phyloP scores from a whole-genome alignment of 2,113 vertebrate species.

The Saccopteryx bilineata region DNA sequence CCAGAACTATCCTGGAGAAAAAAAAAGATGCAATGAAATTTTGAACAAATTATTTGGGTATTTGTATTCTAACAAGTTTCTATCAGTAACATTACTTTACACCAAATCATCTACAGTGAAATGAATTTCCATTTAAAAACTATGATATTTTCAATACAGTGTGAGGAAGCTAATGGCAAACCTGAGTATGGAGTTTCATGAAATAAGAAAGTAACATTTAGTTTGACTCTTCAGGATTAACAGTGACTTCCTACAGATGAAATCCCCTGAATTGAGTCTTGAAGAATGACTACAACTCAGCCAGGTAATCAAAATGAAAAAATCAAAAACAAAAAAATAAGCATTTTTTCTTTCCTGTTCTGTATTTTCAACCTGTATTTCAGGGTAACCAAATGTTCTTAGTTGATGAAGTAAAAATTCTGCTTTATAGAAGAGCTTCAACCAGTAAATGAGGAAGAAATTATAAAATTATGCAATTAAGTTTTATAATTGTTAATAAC shows the following conservation, averaged over 20 bases:
- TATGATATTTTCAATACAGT: background rate
- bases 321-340: background rate
- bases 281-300: background rate
- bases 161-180: background rate
- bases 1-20: background rate
- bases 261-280: background rate
- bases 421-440: background rate
- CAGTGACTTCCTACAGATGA: background rate
- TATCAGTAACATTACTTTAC: background rate
- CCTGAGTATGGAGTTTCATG: background rate
- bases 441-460: constrained; percentile 13
- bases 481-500: constrained; percentile 29
- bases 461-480: constrained; percentile 1
- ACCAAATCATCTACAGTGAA: background rate
- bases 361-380: background rate
- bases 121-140: constrained; percentile 27
- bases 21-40: background rate
- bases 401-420: background rate
- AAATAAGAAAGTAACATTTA: background rate
- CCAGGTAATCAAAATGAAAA: background rate
- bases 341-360: background rate
- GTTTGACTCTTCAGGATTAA: background rate
- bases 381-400: background rate
- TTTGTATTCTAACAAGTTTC: background rate
- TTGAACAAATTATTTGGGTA: background rate